These are phyloP conservation scores for Phoxinus dragarum DNA, from an alignment of 2,797 vertebrate genomes.

Conservation along the genomic window DNA sequence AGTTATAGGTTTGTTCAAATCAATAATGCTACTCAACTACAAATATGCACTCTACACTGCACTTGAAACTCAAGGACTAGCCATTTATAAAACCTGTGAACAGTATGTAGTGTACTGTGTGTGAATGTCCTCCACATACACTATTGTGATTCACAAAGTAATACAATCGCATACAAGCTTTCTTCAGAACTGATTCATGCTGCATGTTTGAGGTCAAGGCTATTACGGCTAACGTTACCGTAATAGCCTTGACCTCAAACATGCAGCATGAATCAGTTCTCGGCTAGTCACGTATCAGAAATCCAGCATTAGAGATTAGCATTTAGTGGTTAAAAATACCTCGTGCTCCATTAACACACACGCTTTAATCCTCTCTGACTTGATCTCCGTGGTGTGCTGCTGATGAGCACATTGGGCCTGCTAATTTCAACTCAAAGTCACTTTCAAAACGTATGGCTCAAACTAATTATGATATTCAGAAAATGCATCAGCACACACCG, in stretches of 20 bases:
- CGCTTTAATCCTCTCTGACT: slow-evolving; percentile 55
- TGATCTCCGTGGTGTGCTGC: slow-evolving; percentile 30
- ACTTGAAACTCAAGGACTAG: slow-evolving; percentile 8
- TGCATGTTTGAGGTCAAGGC: no score
- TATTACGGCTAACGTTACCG: no score
- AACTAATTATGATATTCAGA: slow-evolving; percentile 11
- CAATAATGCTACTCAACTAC: background rate
- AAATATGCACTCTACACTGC: background rate
- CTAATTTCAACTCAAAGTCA: slow-evolving; percentile 47
- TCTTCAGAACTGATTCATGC: no score
- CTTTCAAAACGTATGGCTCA: slow-evolving; percentile 37
- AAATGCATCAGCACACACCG: slow-evolving; percentile 8
- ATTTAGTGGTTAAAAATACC: slow-evolving; percentile 56
- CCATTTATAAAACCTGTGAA: background rate
- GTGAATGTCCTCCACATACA: background rate
- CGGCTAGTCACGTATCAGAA: slow-evolving; percentile 46
- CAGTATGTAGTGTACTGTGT: background rate
- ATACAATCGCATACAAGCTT: background rate
- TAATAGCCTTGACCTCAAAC: slow-evolving; percentile 8
- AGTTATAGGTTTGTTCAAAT: background rate
- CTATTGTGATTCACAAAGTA: background rate
- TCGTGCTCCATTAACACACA: slow-evolving; percentile 52
- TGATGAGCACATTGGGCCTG: slow-evolving; percentile 45
- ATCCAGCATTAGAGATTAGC: slow-evolving; percentile 60
- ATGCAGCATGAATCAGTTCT: slow-evolving; percentile 31